Evolutionary conservation across 2,888 invertebrate genomes (phyloP).

Genomic region (Oxyscelio sp.): DNA sequence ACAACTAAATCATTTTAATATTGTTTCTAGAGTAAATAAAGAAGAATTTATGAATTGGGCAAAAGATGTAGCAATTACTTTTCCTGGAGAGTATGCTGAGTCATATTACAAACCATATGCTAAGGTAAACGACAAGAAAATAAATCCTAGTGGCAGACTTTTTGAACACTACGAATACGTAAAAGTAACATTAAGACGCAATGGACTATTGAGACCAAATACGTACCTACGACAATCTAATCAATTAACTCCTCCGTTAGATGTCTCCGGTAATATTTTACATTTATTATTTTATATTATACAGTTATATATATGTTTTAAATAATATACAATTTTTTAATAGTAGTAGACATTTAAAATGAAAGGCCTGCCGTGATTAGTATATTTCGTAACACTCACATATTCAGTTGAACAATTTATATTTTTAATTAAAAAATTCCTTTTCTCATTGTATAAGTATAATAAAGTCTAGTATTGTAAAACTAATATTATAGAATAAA

Average conservation of each 20-base stretch:
- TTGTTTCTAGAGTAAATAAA: conserved; percentile 18
- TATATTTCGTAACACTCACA: too few species aligned
- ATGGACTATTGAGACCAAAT: not conserved
- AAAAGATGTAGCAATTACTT: conserved; percentile 19
- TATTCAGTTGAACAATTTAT: too few species aligned
- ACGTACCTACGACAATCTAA: not conserved
- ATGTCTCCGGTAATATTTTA: not conserved
- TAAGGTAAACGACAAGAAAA: not conserved
- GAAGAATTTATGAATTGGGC: conserved; percentile 27
- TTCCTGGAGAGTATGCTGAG: not conserved
- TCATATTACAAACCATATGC: conserved; percentile 13
- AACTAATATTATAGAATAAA: too few species aligned
- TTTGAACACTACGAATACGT: conserved; percentile 13
- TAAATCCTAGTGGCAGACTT: conserved; percentile 2
- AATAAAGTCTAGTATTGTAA: too few species aligned
- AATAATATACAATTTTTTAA: too few species aligned
- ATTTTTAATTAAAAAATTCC: too few species aligned
- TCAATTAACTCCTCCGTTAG: too few species aligned
- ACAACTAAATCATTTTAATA: too few species aligned
- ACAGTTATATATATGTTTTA: not conserved
- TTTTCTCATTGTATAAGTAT: too few species aligned
- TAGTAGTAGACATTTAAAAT: too few species aligned
- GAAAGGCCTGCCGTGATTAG: too few species aligned
- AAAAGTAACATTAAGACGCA: not conserved
- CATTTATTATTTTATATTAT: not conserved